A percentile compares a stretch with the other conserved stretches of the same genome.
Conservation (phyloP, 1,140 invertebrate genomes). For the Harpegnathos saltator region DNA sequence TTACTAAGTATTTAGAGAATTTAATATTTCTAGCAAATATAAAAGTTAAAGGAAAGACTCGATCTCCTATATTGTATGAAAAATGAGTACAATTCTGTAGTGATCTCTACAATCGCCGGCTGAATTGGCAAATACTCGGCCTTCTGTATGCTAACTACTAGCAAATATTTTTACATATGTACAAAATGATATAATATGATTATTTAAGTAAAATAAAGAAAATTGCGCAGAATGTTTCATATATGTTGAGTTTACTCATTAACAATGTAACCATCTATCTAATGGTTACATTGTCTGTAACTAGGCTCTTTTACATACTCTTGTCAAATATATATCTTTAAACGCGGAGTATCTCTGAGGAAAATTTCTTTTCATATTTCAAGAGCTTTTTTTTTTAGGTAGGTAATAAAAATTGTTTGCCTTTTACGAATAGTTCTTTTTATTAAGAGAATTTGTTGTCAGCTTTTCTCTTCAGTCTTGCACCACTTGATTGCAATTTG, state of each 20-base stretch:
- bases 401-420: conserved; percentile 57
- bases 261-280: background rate
- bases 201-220: conserved; percentile 76
- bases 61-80: conserved; percentile 64
- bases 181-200: conserved; percentile 72
- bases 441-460: conserved; percentile 62
- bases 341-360: too few relatives aligned
- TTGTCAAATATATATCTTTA: background rate
- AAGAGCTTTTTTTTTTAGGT: conserved; percentile 22
- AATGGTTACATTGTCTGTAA: background rate
- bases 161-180: conserved; percentile 78
- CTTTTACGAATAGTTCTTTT: conserved; percentile 65
- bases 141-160: conserved; percentile 63
- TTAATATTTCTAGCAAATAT: conserved; percentile 71
- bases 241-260: conserved; percentile 6
- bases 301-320: background rate
- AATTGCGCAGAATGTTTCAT: conserved; percentile 40
- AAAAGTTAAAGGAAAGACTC: conserved; percentile 14
- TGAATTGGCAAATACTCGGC: conserved; percentile 49
- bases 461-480: conserved; percentile 72
- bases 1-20: conserved; percentile 75
- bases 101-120: conserved; percentile 63
- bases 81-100: conserved; percentile 72
- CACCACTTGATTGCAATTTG: conserved; percentile 63
- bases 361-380: background rate